Conservation (phyloP, 2,888 invertebrate species). For the Bembecia ichneumoniformis region DNA sequence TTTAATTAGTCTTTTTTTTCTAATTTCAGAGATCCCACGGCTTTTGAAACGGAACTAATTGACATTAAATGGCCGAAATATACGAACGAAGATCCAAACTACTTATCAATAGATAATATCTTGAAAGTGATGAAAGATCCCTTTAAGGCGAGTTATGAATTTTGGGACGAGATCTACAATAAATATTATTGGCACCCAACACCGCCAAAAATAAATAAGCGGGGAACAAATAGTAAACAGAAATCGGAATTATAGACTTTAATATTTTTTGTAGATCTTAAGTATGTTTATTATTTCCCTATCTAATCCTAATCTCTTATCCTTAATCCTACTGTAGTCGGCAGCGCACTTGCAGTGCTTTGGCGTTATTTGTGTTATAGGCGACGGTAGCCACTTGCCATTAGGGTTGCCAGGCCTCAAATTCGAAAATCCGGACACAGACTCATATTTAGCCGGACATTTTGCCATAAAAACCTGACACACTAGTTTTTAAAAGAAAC, state of each 20-base stretch:
- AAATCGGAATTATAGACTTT: background rate
- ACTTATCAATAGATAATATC: slow-evolving; percentile 40
- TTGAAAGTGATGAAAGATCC: slow-evolving; percentile 35
- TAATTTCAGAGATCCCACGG: slow-evolving; percentile 50
- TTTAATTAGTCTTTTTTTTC: background rate
- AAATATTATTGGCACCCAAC: slow-evolving; percentile 49
- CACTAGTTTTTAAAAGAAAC: no score
- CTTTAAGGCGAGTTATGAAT: slow-evolving; percentile 32
- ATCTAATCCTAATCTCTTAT: no score
- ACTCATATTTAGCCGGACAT: no score
- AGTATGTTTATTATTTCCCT: no score
- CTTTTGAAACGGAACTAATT: slow-evolving; percentile 41
- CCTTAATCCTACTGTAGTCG: no score
- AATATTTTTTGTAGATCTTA: background rate
- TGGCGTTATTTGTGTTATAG: no score
- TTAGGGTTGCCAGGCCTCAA: no score
- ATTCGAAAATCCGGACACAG: no score
- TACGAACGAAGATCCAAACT: slow-evolving; percentile 33
- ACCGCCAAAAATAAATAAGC: slow-evolving; percentile 14
- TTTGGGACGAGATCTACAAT: slow-evolving; percentile 50
- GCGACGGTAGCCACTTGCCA: no score
- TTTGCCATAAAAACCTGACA: no score
- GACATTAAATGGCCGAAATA: slow-evolving; percentile 44
- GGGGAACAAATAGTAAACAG: background rate
- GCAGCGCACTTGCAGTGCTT: no score